Evolutionary conservation across 2,888 invertebrate species (phyloP).

Genomic region (Drosophila meridionalis): DNA sequence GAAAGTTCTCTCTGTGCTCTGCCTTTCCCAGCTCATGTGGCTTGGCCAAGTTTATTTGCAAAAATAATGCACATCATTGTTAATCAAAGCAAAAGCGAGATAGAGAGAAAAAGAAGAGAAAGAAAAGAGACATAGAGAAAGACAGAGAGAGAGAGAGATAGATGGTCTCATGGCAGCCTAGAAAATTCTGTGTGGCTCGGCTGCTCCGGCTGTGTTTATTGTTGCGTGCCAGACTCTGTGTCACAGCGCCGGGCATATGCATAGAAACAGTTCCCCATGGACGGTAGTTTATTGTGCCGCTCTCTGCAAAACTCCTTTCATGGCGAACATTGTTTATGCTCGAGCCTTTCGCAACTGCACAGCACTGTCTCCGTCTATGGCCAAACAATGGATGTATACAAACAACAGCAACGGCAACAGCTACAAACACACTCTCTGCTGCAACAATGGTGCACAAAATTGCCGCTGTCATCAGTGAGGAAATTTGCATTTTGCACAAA

Average conservation of each 20-base stretch:
- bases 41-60: slow-evolving; percentile 64
- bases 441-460: slow-evolving; percentile 73
- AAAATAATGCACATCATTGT: slow-evolving; percentile 80
- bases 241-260: slow-evolving; percentile 22
- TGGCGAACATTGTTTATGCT: neutral
- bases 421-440: slow-evolving; percentile 17
- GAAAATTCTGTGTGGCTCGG: slow-evolving; percentile 47
- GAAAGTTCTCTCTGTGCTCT: slow-evolving; percentile 9
- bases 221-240: slow-evolving; percentile 42
- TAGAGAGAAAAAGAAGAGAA: neutral
- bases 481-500: slow-evolving; percentile 80
- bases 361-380: slow-evolving; percentile 32
- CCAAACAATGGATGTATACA: slow-evolving; percentile 56
- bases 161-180: slow-evolving; percentile 52
- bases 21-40: slow-evolving; percentile 16
- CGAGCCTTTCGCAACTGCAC: neutral
- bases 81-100: slow-evolving; percentile 65
- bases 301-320: neutral
- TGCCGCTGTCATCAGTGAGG: slow-evolving; percentile 80
- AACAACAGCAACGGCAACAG: slow-evolving; percentile 43
- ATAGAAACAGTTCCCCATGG: slow-evolving; percentile 9
- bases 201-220: slow-evolving; percentile 44
- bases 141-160: neutral
- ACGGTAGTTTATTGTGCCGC: neutral
- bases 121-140: neutral